These are phyloP conservation scores for Endomychus coccineus DNA, from an alignment of 2,888 invertebrate genomes.

Conservation along the genomic window DNA sequence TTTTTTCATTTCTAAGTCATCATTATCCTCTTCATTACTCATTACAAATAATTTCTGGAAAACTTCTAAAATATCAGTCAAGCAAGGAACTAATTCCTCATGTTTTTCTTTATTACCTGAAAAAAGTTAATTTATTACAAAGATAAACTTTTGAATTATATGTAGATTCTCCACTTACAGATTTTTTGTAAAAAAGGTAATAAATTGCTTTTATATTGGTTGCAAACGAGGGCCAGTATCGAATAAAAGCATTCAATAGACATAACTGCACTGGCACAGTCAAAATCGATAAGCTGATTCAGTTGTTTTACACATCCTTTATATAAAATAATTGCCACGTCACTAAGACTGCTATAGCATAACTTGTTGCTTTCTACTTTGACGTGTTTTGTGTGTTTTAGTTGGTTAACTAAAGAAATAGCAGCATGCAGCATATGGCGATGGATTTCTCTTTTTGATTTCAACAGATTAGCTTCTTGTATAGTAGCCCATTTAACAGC, in stretches of 20 bases:
- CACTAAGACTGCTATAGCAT: conserved; percentile 35
- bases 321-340: conserved; percentile 39
- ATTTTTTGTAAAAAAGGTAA: conserved; percentile 40
- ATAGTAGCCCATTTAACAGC: conserved; percentile 49
- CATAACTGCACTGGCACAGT: conserved; percentile 48
- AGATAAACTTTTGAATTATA: conserved; percentile 1
- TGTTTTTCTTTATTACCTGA: conserved; percentile 7
- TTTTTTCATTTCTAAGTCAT: conserved; percentile 37
- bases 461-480: conserved; percentile 47
- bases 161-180: conserved; percentile 34
- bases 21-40: conserved; percentile 33
- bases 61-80: conserved; percentile 30
- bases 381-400: conserved; percentile 38
- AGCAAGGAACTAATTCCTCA: conserved; percentile 11
- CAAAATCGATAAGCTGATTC: conserved; percentile 50
- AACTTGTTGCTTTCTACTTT: conserved; percentile 32
- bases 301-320: conserved; percentile 47
- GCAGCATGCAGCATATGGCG: conserved; percentile 49
- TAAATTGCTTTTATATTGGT: conserved; percentile 39
- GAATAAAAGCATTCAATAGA: conserved; percentile 55
- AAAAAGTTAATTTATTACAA: conserved; percentile 13
- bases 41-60: conserved; percentile 37
- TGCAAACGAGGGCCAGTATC: conserved; percentile 40
- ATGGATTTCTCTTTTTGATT: conserved; percentile 51
- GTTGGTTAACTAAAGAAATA: conserved; percentile 38